A percentile compares a stretch with the other conserved stretches of the same genome.
These are phyloP conservation scores for Meghimatium bilineatum DNA, from an alignment of 2,888 invertebrate genomes.

Conservation along the genomic window DNA sequence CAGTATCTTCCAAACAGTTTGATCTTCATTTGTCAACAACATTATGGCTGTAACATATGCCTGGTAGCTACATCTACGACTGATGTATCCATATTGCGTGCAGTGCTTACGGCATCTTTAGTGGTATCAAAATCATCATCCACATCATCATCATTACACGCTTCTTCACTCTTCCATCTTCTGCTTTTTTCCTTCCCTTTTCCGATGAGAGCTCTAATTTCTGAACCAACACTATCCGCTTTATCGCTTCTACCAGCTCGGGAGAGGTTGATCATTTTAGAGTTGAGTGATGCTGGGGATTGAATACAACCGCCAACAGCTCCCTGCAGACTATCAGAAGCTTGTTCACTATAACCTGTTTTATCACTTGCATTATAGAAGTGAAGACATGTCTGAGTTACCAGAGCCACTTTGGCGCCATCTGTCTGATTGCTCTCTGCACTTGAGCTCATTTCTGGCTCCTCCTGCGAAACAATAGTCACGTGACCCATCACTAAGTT, in stretches of 20 bases:
- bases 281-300: neutral
- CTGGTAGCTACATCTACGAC: neutral
- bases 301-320: neutral
- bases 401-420: slow-evolving; percentile 64
- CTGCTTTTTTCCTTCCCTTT: neutral
- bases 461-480: slow-evolving; percentile 58
- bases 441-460: slow-evolving; percentile 62
- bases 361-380: slow-evolving; percentile 9
- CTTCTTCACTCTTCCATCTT: slow-evolving; percentile 1
- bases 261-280: neutral
- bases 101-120: neutral
- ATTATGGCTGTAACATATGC: neutral
- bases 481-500: slow-evolving; percentile 60
- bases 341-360: neutral
- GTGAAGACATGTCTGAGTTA: slow-evolving; percentile 56
- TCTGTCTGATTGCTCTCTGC: slow-evolving; percentile 65
- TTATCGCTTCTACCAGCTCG: slow-evolving; percentile 22
- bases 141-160: neutral
- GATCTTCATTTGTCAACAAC: neutral
- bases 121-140: neutral
- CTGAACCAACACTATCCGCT: slow-evolving; percentile 1
- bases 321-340: neutral
- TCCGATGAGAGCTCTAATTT: slow-evolving; percentile 27
- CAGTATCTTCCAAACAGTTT: neutral
- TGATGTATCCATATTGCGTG: neutral